Conservation (phyloP, 2,113 vertebrate species). For the Galemys pyrenaicus region DNA sequence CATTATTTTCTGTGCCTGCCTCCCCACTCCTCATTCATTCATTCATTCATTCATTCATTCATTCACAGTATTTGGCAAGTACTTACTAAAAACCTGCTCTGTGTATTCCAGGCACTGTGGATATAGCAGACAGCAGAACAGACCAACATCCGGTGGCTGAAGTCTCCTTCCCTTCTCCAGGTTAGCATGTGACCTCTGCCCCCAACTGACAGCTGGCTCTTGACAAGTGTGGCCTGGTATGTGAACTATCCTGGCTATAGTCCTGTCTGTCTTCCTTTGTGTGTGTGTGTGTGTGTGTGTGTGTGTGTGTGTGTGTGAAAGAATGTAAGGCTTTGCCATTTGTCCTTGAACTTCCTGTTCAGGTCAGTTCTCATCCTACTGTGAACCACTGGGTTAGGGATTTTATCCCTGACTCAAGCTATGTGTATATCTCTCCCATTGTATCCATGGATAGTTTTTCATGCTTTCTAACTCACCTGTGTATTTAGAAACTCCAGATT, state of each 20-base stretch:
- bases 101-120: not conserved
- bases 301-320: not conserved
- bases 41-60: too few relatives aligned
- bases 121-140: not conserved
- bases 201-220: not conserved
- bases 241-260: not conserved
- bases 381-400: not conserved
- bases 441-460: not conserved
- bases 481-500: not conserved
- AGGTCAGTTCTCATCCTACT: not conserved
- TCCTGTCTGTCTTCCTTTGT: not conserved
- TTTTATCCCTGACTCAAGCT: not conserved
- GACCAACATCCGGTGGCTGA: rapidly evolving
- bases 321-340: not conserved
- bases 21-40: not conserved
- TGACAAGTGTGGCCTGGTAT: not conserved
- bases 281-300: not conserved
- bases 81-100: not conserved
- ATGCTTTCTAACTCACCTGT: not conserved
- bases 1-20: not conserved
- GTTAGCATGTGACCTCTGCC: not conserved
- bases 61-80: not conserved
- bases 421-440: not conserved
- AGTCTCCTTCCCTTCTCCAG: not conserved
- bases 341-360: not conserved